These are phyloP conservation scores for Pseudomyrmex gracilis DNA, from an alignment of 1,140 invertebrate genomes.

Conservation along the genomic window DNA sequence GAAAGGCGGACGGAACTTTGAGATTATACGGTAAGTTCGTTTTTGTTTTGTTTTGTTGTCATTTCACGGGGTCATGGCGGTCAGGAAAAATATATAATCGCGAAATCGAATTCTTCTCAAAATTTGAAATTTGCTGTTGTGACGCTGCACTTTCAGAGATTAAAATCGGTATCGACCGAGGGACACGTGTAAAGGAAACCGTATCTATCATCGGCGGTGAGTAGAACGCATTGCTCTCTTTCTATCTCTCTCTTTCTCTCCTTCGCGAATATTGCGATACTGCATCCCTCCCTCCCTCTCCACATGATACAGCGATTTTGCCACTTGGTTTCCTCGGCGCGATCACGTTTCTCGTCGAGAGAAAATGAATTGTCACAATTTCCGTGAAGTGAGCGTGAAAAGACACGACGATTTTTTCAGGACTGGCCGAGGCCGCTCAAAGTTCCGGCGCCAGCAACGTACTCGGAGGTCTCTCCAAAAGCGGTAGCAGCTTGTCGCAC, in stretches of 20 bases:
- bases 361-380: neutral
- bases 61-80: neutral
- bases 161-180: slow-evolving; percentile 72
- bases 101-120: no score
- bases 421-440: slow-evolving; percentile 70
- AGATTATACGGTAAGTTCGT: slow-evolving; percentile 92
- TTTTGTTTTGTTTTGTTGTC: neutral
- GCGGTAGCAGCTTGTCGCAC: slow-evolving; percentile 56
- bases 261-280: neutral
- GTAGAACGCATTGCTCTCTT: slow-evolving; percentile 21
- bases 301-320: neutral
- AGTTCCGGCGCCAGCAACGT: slow-evolving; percentile 64
- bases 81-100: neutral
- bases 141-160: slow-evolving; percentile 72
- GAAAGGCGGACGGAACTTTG: slow-evolving; percentile 93
- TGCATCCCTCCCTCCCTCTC: no score
- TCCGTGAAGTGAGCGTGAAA: neutral
- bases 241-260: neutral
- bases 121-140: neutral
- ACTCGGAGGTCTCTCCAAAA: slow-evolving; percentile 12
- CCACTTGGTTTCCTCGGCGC: neutral
- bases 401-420: slow-evolving; percentile 31
- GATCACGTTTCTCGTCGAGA: neutral
- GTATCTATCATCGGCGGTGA: slow-evolving; percentile 78
- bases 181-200: slow-evolving; percentile 77